phyloP scores from a whole-genome alignment of 2,888 invertebrate genomes.

The Entomobrya proxima region DNA sequence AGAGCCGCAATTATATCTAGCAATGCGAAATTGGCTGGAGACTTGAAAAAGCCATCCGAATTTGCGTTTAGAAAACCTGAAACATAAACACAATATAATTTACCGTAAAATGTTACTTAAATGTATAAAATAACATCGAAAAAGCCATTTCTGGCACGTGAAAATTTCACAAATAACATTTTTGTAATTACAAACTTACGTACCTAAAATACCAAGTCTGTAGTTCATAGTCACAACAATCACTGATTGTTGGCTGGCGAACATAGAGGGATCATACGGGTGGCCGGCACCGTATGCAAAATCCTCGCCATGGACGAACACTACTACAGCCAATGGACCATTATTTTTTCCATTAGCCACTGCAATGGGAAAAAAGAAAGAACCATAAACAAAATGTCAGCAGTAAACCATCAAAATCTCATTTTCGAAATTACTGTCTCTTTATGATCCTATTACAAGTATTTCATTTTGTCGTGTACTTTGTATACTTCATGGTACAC shows the following conservation, averaged over 20 bases:
- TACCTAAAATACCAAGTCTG: conserved; percentile 91
- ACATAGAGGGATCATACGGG: conserved; percentile 95
- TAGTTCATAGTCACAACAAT: conserved; percentile 98
- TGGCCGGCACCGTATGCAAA: conserved; percentile 95
- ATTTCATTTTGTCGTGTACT: background rate
- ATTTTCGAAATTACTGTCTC: conserved; percentile 52
- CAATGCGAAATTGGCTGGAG: conserved; percentile 95
- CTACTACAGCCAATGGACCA: conserved; percentile 82
- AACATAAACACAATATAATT: conserved; percentile 4
- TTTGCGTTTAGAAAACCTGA: conserved; percentile 93
- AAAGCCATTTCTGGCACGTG: background rate
- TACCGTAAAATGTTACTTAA: background rate
- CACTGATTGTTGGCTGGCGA: conserved; percentile 92
- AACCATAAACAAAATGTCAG: background rate
- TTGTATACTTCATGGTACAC: background rate
- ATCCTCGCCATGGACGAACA: conserved; percentile 90
- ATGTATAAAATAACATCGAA: background rate
- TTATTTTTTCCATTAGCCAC: conserved; percentile 72
- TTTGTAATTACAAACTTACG: conserved; percentile 76
- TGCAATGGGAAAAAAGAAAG: conserved; percentile 48
- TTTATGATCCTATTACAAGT: conserved; percentile 46
- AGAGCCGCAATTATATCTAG: conserved; percentile 92
- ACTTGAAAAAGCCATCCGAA: conserved; percentile 89
- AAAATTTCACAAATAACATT: background rate
- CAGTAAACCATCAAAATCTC: conserved; percentile 41